Evolutionary conservation across 2,113 vertebrate species (phyloP), one percentile per base, ranked within the genome.

Genomic region (Etheostoma cragini): DNA sequence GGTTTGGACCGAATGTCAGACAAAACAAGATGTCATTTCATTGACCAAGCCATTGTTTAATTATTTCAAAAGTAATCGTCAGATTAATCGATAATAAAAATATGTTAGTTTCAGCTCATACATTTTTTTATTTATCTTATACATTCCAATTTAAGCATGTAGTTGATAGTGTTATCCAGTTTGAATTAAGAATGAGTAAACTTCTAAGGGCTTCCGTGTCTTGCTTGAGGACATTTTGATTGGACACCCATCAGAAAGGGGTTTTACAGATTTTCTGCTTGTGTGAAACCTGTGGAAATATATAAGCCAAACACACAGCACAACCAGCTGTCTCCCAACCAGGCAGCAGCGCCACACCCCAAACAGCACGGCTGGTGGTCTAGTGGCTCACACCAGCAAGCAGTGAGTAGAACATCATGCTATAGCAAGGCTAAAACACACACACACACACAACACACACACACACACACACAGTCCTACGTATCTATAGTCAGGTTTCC

Each of bases 381-480:
- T 17, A 6, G 46, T 4, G 14, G 54, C 70, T 76, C 81, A 65
- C 72, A 77, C n/a, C 81, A 82, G 52, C 70, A 68, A 52, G 69
- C 82, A 24, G 69, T 75, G 49, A 84, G 62, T 24, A 53, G 45
- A 76, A 83, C 62, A 19, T 33, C 64, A 82, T 53, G 53, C 80
- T 58, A 49, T 16, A 69, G 49, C 70, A 26, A 66, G 42, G 26
- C 50, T 58, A 38, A 11, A 74, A 33, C 76, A 30, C 60, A 60
- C 57, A 60, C 57, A 19, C 57, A 33, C 57, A 33, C 57, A 60
- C 57, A 33, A 8, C 61, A 45, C 35, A 47, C 13, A 11, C 26
- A 33, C 26, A 35, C 22, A 21, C 47, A 14, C 64, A 50, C 49
- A 53, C 11, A 3, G 10, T 22, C 7, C 13, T 16, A 22, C 24